phyloP scores from a whole-genome alignment of 2,797 vertebrate species.

The Liasis olivaceus region DNA sequence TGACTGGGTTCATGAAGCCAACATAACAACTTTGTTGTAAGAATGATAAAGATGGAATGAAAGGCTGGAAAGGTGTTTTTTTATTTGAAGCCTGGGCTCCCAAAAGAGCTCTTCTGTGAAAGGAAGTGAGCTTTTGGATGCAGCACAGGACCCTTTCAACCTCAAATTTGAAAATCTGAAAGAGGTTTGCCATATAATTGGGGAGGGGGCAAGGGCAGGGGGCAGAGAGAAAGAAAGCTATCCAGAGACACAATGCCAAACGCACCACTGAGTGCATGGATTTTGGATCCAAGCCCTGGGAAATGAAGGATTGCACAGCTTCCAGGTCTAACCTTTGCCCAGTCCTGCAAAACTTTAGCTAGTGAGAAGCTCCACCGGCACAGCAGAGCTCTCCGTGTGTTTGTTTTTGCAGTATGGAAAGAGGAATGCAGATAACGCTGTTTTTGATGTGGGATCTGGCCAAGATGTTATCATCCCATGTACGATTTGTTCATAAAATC shows the following conservation, averaged over 20 bases:
- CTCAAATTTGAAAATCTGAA: constrained; percentile 1
- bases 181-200: not conserved
- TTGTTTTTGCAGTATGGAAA: constrained; percentile 18
- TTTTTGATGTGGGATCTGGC: constrained; percentile 40
- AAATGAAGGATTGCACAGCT: not conserved
- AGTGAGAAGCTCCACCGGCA: constrained; percentile 29
- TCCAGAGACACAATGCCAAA: too few relatives aligned
- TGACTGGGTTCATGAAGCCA: too few relatives aligned
- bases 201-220: rapidly evolving
- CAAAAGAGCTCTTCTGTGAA: not conserved
- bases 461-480: constrained; percentile 49
- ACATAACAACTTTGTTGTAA: too few relatives aligned
- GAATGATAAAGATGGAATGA: too few relatives aligned
- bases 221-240: not conserved
- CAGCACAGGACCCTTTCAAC: not conserved
- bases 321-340: not conserved
- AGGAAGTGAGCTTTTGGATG: not conserved
- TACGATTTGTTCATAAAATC: constrained; percentile 48
- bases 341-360: constrained; percentile 22
- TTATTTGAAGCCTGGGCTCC: too few relatives aligned
- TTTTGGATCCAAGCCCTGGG: not conserved
- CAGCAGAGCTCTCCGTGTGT: constrained; percentile 23
- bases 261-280: not conserved
- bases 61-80: too few relatives aligned
- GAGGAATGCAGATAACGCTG: constrained; percentile 14